A percentile compares a stretch with the other conserved stretches of the same genome.
These are phyloP conservation scores for Drosophila suzukii DNA, from an alignment of 1,140 invertebrate species.

Conservation along the genomic window DNA sequence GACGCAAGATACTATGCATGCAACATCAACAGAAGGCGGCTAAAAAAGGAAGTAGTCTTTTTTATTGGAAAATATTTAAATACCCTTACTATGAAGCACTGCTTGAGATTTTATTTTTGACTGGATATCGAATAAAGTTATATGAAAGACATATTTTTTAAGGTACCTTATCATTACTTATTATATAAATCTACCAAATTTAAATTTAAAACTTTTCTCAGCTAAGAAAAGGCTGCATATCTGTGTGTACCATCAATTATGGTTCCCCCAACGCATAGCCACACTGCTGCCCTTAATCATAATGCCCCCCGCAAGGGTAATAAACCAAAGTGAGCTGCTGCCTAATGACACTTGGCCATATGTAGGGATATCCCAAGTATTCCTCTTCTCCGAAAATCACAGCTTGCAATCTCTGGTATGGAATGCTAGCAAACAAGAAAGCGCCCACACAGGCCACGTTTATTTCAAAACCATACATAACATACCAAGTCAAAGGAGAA, in stretches of 20 bases:
- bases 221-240: background rate
- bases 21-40: background rate
- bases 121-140: too few species aligned
- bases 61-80: background rate
- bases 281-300: background rate
- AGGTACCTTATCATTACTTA: too few species aligned
- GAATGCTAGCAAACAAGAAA: slow-evolving; percentile 20
- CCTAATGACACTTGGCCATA: slow-evolving; percentile 41
- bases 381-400: slow-evolving; percentile 31
- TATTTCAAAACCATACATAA: slow-evolving; percentile 24
- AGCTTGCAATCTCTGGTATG: slow-evolving; percentile 38
- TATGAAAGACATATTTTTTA: too few species aligned
- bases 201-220: background rate
- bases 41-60: background rate
- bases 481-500: slow-evolving; percentile 9
- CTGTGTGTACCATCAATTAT: background rate
- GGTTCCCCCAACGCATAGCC: too few species aligned
- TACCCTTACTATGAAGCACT: background rate
- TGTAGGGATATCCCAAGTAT: slow-evolving; percentile 18
- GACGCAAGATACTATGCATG: slow-evolving; percentile 54
- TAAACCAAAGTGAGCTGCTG: slow-evolving; percentile 26
- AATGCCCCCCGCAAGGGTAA: slow-evolving; percentile 6
- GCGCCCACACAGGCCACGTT: slow-evolving; percentile 33
- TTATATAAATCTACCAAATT: background rate
- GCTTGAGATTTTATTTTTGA: too few species aligned